Evolutionary conservation across 2,113 vertebrate species (phyloP).

Genomic region (Poeciliopsis retropinna): DNA sequence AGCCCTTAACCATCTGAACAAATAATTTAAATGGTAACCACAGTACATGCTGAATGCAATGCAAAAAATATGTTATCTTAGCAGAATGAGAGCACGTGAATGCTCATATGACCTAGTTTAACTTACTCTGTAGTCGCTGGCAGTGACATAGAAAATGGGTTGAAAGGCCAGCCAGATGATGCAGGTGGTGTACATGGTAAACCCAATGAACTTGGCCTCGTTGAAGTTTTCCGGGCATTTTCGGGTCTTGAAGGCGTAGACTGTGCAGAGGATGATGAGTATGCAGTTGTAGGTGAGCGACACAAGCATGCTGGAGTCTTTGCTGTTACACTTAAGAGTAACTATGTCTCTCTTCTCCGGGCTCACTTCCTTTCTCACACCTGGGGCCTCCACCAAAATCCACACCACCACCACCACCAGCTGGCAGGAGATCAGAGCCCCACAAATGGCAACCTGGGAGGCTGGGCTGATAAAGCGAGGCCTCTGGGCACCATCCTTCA

Average conservation of each 20-base stretch:
- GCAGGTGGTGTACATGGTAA: constrained; percentile 99
- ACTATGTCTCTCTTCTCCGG: constrained; percentile 93
- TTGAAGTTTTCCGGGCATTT: constrained; percentile 99
- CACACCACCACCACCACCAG: constrained; percentile 90
- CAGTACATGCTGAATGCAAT: background rate
- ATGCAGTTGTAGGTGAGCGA: constrained; percentile 96
- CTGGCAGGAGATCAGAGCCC: constrained; percentile 94
- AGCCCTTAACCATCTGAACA: constrained; percentile 24
- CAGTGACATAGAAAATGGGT: constrained; percentile 98
- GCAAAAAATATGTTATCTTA: background rate
- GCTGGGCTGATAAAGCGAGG: constrained; percentile 96
- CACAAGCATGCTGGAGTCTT: constrained; percentile 95
- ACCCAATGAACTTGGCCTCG: constrained; percentile 98
- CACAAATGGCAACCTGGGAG: constrained; percentile 95
- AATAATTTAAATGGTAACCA: constrained; percentile 28
- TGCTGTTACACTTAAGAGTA: constrained; percentile 95
- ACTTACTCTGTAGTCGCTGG: constrained; percentile 97
- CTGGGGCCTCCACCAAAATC: constrained; percentile 92
- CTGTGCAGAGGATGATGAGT: constrained; percentile 96
- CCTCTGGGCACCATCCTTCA: constrained; percentile 91
- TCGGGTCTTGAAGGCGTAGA: constrained; percentile 98
- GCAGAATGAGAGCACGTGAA: background rate
- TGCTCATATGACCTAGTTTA: background rate
- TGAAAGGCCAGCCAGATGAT: constrained; percentile 99
- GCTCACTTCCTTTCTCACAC: constrained; percentile 92